A percentile compares a stretch with the other conserved stretches of the same genome.
These are phyloP conservation scores for Dryadula phaetusa DNA, from an alignment of 2,888 invertebrate species.

Conservation along the genomic window DNA sequence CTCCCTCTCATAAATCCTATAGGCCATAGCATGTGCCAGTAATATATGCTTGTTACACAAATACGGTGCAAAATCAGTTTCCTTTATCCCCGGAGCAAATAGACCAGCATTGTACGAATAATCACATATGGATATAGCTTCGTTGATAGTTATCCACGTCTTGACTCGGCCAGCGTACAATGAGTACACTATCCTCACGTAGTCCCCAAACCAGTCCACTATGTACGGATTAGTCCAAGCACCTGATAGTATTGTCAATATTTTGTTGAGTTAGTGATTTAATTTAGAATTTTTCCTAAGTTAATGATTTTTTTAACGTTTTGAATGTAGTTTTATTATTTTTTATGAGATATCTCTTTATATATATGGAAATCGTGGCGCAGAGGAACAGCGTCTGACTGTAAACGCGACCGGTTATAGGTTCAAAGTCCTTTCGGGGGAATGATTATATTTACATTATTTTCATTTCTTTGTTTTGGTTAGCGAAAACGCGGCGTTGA, in stretches of 20 bases:
- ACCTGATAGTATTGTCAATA: conserved; percentile 60
- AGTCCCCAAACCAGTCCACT: conserved; percentile 86
- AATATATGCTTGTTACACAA: conserved; percentile 86
- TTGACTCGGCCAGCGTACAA: conserved; percentile 86
- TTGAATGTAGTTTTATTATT: no score
- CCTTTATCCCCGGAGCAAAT: conserved; percentile 60
- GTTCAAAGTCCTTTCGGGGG: no score
- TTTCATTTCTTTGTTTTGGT: no score
- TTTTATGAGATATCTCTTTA: no score
- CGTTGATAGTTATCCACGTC: conserved; percentile 90
- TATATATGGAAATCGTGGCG: no score
- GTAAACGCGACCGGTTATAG: no score
- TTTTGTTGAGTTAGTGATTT: not conserved
- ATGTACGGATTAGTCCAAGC: conserved; percentile 87
- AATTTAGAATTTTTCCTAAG: not conserved
- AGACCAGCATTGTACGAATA: conserved; percentile 66
- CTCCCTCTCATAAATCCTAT: conserved; percentile 81
- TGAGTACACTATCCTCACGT: conserved; percentile 81
- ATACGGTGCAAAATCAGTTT: conserved; percentile 80
- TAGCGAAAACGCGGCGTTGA: no score
- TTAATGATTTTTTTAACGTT: not conserved
- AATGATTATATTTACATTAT: no score
- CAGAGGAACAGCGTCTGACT: no score
- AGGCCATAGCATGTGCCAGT: conserved; percentile 86
- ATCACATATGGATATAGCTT: conserved; percentile 80